These are phyloP conservation scores for Mobula hypostoma DNA, from an alignment of 2,113 vertebrate genomes.

Conservation along the genomic window DNA sequence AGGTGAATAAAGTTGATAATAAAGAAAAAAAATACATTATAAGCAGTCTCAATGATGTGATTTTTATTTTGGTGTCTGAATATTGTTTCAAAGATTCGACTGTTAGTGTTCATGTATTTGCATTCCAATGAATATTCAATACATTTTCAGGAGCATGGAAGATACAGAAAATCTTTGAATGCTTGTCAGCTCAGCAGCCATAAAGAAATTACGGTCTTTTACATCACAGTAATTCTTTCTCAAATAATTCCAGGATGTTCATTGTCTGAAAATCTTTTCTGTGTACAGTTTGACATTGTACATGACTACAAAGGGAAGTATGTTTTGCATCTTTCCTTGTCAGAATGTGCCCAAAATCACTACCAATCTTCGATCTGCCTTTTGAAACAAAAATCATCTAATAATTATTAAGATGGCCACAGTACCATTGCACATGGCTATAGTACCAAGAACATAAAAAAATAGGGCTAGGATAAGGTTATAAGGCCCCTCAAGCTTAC, in stretches of 20 bases:
- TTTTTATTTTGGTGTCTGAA: background rate
- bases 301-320: background rate
- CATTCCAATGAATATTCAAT: background rate
- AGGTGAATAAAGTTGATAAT: no score
- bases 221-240: background rate
- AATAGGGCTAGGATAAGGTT: no score
- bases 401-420: background rate
- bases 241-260: background rate
- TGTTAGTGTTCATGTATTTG: background rate
- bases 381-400: background rate
- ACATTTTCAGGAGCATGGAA: background rate
- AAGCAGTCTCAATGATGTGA: background rate
- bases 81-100: background rate
- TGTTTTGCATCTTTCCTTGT: background rate
- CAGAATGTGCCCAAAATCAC: background rate
- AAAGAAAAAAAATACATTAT: background rate
- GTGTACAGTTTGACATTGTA: background rate
- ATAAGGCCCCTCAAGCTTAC: no score
- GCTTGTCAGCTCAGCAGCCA: background rate
- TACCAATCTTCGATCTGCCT: background rate
- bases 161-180: background rate
- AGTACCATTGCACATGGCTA: no score
- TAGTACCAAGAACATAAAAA: no score
- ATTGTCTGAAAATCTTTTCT: background rate
- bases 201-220: background rate